These are phyloP conservation scores for Octopus sinensis DNA, from an alignment of 1,140 invertebrate species.

Conservation along the genomic window DNA sequence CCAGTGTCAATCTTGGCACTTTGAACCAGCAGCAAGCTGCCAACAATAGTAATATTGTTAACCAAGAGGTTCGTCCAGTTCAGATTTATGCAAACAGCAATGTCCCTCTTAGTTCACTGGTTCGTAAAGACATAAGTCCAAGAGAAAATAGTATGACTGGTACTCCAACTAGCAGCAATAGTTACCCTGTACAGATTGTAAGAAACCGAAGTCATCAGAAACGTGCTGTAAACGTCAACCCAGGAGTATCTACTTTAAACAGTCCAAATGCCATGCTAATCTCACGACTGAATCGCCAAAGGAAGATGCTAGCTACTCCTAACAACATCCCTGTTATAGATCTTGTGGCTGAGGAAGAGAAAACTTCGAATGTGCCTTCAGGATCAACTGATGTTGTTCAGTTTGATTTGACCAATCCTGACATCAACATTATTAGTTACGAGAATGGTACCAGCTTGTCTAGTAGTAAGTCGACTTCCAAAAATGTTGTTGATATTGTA, in stretches of 20 bases:
- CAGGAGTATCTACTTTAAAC: background rate
- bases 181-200: background rate
- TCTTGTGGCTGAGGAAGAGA: background rate
- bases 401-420: background rate
- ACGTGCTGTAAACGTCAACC: background rate
- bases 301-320: background rate
- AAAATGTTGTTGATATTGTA: background rate
- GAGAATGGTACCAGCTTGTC: background rate
- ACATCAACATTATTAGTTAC: background rate
- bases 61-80: background rate
- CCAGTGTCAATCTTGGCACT: background rate
- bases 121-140: background rate
- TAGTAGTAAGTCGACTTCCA: background rate
- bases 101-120: background rate
- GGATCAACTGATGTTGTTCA: background rate
- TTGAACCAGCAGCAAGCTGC: background rate
- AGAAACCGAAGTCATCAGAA: background rate
- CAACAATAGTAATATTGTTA: background rate
- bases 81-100: background rate
- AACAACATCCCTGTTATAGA: constrained; percentile 2
- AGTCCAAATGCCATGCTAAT: background rate
- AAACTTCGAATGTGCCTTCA: background rate
- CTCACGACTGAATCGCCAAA: background rate
- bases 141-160: background rate
- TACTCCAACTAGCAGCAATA: background rate